These are phyloP conservation scores for Chymomyza caudatula DNA, from an alignment of 2,888 invertebrate species.

Conservation along the genomic window DNA sequence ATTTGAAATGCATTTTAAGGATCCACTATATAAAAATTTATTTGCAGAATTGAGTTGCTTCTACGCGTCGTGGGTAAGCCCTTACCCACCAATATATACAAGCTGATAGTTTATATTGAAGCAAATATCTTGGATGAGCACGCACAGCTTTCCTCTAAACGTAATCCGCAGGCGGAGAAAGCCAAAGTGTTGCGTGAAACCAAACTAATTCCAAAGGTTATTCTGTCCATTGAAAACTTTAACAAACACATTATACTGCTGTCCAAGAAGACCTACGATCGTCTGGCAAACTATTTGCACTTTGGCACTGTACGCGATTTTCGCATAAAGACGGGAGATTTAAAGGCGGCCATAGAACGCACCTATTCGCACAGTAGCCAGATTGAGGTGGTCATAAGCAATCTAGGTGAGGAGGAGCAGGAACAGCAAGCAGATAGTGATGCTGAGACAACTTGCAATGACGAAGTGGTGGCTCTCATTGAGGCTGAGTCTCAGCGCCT, in stretches of 20 bases:
- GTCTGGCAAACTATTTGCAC: constrained; percentile 80
- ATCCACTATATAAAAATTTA: background rate
- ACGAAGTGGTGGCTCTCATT: constrained; percentile 30
- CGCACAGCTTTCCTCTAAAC: constrained; percentile 50
- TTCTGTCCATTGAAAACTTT: constrained; percentile 82
- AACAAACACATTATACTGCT: constrained; percentile 81
- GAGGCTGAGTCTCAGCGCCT: constrained; percentile 36
- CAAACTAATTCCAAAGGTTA: constrained; percentile 81
- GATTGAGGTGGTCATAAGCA: constrained; percentile 59
- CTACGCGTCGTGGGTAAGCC: constrained; percentile 80
- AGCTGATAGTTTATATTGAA: constrained; percentile 80
- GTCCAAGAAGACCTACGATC: constrained; percentile 80
- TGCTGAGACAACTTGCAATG: constrained; percentile 16
- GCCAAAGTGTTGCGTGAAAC: constrained; percentile 81
- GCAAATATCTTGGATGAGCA: constrained; percentile 75
- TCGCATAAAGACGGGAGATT: constrained; percentile 79
- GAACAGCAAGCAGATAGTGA: constrained; percentile 21
- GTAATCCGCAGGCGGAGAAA: constrained; percentile 77
- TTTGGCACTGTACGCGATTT: constrained; percentile 83
- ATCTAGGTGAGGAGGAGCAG: constrained; percentile 18
- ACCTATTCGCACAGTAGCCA: constrained; percentile 69
- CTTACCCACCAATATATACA: constrained; percentile 80
- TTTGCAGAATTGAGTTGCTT: constrained; percentile 79
- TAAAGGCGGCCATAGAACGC: constrained; percentile 80
- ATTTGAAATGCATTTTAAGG: background rate